phyloP scores from a whole-genome alignment of 2,113 vertebrate species.

The Catagonus wagneri region DNA sequence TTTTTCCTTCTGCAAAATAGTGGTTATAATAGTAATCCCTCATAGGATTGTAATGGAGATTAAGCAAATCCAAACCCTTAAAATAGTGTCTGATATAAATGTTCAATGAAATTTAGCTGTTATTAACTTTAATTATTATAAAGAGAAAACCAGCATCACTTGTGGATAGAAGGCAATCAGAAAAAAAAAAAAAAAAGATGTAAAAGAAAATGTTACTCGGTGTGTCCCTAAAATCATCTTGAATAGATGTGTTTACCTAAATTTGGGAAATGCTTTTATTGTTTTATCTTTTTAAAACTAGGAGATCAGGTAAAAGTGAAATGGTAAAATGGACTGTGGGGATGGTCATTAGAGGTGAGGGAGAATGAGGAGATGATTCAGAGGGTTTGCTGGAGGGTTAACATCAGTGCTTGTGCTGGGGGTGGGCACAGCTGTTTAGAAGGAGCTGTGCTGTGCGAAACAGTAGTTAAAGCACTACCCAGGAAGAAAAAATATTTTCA shows the following conservation, averaged over 20 bases:
- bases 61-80: conserved; percentile 10
- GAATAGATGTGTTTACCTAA: not conserved
- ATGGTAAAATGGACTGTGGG: not conserved
- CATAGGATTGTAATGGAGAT: not conserved
- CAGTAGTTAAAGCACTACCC: not conserved
- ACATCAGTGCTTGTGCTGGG: too few relatives aligned
- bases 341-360: not conserved
- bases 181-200: not conserved
- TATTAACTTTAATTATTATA: not conserved
- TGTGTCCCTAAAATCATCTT: not conserved
- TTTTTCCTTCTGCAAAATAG: not conserved
- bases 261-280: not conserved
- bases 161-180: not conserved
- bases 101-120: not conserved
- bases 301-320: conserved; percentile 1
- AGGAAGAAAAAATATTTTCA: not conserved
- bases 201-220: not conserved
- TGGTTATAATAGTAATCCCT: not conserved
- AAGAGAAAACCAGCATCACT: not conserved
- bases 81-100: not conserved
- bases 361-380: too few relatives aligned
- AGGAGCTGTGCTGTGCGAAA: not conserved
- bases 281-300: not conserved
- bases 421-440: too few relatives aligned
- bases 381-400: not conserved